Evolutionary conservation across 2,888 invertebrate genomes (phyloP).

Genomic region (Calameuta idolon): DNA sequence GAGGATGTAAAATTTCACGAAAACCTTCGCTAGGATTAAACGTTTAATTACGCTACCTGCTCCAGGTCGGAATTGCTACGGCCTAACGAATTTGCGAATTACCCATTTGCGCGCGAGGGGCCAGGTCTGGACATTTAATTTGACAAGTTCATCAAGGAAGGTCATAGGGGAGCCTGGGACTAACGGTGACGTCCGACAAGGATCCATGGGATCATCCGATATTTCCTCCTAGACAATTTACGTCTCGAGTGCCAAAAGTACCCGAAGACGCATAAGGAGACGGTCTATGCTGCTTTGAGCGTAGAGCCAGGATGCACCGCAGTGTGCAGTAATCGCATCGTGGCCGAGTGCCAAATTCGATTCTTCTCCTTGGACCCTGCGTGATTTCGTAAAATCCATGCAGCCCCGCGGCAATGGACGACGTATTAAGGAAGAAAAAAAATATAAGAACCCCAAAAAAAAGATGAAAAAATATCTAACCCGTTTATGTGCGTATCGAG

Average conservation of each 20-base stretch:
- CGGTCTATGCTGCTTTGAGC: not conserved
- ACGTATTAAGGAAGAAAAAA: too few relatives aligned
- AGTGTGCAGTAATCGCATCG: not conserved
- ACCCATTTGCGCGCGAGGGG: too few relatives aligned
- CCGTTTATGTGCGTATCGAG: not conserved
- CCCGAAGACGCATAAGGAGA: not conserved
- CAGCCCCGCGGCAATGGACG: not conserved
- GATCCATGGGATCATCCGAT: not conserved
- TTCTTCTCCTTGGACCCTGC: not conserved
- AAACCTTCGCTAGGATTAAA: not conserved
- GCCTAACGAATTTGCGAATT: too few relatives aligned
- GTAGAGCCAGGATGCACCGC: not conserved
- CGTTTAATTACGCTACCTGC: not conserved
- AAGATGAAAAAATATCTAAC: not conserved
- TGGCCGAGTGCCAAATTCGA: not conserved
- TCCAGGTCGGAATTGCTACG: not conserved
- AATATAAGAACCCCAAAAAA: not conserved
- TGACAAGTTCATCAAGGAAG: not conserved
- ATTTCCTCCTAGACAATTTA: not conserved
- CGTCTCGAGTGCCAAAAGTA: not conserved
- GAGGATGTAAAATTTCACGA: not conserved
- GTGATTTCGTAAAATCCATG: slow-evolving; percentile 11
- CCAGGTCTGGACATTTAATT: not conserved
- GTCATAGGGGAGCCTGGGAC: not conserved
- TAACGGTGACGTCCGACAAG: not conserved